These are phyloP conservation scores for Oryzias dopingdopingensis DNA, from an alignment of 2,797 vertebrate species.

Conservation along the genomic window DNA sequence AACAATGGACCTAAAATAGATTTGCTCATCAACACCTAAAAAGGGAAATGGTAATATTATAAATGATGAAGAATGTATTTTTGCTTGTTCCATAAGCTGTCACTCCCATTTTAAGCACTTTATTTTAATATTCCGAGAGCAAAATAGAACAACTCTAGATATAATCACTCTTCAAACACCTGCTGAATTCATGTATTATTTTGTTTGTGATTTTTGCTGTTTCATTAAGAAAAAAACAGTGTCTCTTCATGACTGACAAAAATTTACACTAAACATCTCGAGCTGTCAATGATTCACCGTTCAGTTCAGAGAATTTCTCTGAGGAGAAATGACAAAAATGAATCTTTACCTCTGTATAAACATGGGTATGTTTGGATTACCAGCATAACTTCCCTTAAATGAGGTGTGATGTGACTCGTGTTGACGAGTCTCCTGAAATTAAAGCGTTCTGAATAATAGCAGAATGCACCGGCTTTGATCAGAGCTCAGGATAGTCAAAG, in stretches of 20 bases:
- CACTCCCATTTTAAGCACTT: no score
- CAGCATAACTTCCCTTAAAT: constrained; percentile 11
- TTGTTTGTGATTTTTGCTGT: no score
- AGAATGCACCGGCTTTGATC: not conserved
- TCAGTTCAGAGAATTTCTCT: constrained; percentile 9
- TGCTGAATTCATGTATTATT: no score
- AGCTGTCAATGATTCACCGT: constrained; percentile 5
- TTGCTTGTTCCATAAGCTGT: no score
- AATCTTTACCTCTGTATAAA: constrained; percentile 15
- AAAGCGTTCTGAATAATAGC: not conserved
- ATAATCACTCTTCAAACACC: no score
- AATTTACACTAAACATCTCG: not conserved
- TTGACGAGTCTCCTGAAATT: not conserved
- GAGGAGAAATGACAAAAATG: constrained; percentile 18
- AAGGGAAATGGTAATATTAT: no score
- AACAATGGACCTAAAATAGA: no score
- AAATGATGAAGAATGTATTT: no score
- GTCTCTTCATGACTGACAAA: not conserved
- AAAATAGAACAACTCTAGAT: no score
- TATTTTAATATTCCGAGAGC: no score
- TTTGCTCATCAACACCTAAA: no score
- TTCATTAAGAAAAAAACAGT: not conserved
- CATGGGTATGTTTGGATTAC: constrained; percentile 24
- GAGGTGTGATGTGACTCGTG: constrained; percentile 15
- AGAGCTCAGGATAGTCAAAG: no score